Evolutionary conservation across 2,797 vertebrate species (phyloP), one percentile per base, ranked within the genome.

Genomic region (Esox lucius): DNA sequence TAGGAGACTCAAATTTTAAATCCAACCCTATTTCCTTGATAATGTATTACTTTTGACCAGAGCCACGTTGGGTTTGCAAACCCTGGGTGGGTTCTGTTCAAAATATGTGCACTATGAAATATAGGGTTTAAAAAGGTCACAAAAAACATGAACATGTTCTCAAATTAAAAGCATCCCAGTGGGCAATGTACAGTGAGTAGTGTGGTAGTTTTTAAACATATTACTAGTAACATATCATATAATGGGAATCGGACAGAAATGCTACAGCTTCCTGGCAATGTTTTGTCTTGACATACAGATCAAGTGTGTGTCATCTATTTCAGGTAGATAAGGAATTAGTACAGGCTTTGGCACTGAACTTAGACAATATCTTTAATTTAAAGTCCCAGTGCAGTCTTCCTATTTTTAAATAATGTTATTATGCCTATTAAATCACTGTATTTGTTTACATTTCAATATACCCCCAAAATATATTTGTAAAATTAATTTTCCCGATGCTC

Each of bases 291-390:
- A 67, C 72, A 76, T 70, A 76, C 78, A 78, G 76, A 72, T 85
- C 78, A 83, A 85, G 80, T 80, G 76, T 80, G 81, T 68, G 70
- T 81, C 70, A 71, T 76, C 78, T 68, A 68, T 65, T 71, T 82
- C 22, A 74, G 59, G 62, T 71, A 46, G 35, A 71, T 75, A 75
- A 72, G 81, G 73, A 84, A 76, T 80, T 64, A 71, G 70, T 81
- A 78, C 84, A 81, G 80, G 86, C 83, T 90, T 90, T 90, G 86
- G 86, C 87, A 88, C 87, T 83, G 84, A 83, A 85, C 69, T 62
- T 78, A 80, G 69, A 78, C 78, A 74, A 82, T 74, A 56, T 72
- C 64, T 56, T 61, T 46, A 61, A 61, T 49, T 76, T 7, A 49
- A 75, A 16, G 61, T 68, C 67, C 70, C 72, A 74, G 76, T 66